A percentile compares a stretch with the other conserved stretches of the same genome.
Conservation (phyloP, 2,113 vertebrate species). For the Trochalopteron elliotii region DNA sequence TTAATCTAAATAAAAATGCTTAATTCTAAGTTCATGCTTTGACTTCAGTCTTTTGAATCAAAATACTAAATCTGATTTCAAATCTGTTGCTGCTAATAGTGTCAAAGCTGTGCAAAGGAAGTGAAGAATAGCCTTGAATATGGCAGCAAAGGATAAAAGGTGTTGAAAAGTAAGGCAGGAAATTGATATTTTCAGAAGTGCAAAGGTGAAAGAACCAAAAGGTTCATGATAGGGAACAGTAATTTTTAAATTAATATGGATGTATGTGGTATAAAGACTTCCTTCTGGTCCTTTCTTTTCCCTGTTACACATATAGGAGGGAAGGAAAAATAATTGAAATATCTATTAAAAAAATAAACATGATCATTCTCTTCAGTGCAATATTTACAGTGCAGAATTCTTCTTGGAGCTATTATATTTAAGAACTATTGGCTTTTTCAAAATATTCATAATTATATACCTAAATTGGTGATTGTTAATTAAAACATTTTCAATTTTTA, state of each 20-base stretch:
- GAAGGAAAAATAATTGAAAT: neutral
- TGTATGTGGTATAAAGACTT: neutral
- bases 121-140: neutral
- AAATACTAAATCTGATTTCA: neutral
- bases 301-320: neutral
- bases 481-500: neutral
- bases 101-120: neutral
- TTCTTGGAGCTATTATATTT: neutral
- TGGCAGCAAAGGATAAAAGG: neutral
- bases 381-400: neutral
- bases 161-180: neutral
- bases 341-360: neutral
- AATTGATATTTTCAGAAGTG: neutral
- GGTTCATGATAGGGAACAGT: neutral
- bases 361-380: neutral
- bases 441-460: neutral
- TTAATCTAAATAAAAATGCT: neutral
- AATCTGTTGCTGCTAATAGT: neutral
- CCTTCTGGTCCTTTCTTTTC: neutral
- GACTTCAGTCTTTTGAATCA: neutral
- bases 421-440: neutral
- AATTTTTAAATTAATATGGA: neutral
- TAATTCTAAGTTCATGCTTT: neutral
- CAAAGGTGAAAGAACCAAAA: neutral
- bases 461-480: neutral